Evolutionary conservation across 2,888 invertebrate species (phyloP).

Genomic region (Chrysopilus asiliformis): DNA sequence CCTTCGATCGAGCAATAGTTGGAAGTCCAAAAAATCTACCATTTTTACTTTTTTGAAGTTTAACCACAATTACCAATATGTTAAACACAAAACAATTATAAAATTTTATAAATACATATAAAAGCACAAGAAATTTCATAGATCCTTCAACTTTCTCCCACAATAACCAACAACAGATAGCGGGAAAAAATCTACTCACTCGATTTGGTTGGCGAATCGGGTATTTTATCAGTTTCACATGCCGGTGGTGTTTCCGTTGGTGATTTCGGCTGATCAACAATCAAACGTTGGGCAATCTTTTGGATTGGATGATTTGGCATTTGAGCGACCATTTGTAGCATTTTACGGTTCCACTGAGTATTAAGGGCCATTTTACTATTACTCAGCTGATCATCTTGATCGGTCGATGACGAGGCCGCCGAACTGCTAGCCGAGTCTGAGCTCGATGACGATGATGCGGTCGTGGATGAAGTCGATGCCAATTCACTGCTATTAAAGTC

Average conservation of each 20-base stretch:
- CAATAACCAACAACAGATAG: too few species aligned
- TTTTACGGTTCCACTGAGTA: slow-evolving; percentile 24
- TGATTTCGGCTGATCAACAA: slow-evolving; percentile 36
- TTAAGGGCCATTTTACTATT: slow-evolving; percentile 22
- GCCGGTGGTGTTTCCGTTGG: slow-evolving; percentile 31
- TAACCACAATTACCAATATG: too few species aligned
- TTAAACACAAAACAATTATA: too few species aligned
- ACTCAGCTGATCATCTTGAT: slow-evolving; percentile 5
- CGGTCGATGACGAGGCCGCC: slow-evolving; percentile 24
- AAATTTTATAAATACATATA: too few species aligned
- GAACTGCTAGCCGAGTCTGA: slow-evolving; percentile 25
- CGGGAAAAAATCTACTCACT: too few species aligned
- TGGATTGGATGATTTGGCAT: slow-evolving; percentile 21
- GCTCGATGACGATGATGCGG: slow-evolving; percentile 21
- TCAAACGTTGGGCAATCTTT: slow-evolving; percentile 28
- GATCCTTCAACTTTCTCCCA: too few species aligned
- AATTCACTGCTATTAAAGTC: slow-evolving; percentile 4
- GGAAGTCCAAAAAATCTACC: too few species aligned
- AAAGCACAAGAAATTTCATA: too few species aligned
- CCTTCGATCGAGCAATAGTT: too few species aligned
- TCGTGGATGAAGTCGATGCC: slow-evolving; percentile 18
- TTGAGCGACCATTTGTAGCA: slow-evolving; percentile 33
- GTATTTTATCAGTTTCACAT: slow-evolving; percentile 16
- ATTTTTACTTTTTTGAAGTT: too few species aligned
- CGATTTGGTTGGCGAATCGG: slow-evolving; percentile 18